Conservation (phyloP, 2,888 invertebrate species). For the Zaprionus obscuricornis region DNA sequence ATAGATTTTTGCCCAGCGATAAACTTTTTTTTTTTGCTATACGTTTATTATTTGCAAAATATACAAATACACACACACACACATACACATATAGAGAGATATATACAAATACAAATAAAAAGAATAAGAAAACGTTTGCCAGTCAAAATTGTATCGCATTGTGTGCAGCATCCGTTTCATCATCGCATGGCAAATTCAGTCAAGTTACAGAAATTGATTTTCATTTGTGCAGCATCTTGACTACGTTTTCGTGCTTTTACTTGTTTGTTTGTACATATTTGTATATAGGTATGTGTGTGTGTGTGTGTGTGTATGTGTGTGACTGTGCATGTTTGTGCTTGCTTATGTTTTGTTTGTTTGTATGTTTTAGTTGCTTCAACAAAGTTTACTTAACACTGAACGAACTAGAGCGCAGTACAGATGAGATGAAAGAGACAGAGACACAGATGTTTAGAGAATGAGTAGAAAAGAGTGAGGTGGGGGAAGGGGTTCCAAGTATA, state of each 20-base stretch:
- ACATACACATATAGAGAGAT: conserved; percentile 5
- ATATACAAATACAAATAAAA: too few species aligned
- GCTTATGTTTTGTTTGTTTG: conserved; percentile 1
- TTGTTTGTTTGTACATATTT: conserved; percentile 2
- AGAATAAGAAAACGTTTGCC: conserved; percentile 13
- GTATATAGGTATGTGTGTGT: too few species aligned
- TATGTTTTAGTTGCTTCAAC: conserved; percentile 15
- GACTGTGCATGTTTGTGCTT: too few species aligned
- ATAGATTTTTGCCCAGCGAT: conserved; percentile 69
- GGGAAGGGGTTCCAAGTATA: too few species aligned
- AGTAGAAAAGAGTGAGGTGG: too few species aligned
- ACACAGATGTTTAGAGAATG: too few species aligned
- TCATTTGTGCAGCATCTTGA: conserved; percentile 65
- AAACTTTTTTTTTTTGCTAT: conserved; percentile 51
- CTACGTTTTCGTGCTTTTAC: conserved; percentile 36
- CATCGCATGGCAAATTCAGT: conserved; percentile 46
- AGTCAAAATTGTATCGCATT: conserved; percentile 49
- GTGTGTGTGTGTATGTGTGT: too few species aligned
- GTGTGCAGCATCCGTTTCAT: conserved; percentile 34
- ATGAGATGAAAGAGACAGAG: too few species aligned
- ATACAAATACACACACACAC: conserved; percentile 9
- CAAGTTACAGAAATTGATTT: conserved; percentile 68
- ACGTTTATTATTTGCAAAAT: conserved; percentile 29
- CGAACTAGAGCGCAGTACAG: background rate
- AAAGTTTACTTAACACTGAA: conserved; percentile 26